phyloP scores from a whole-genome alignment of 2,888 invertebrate species.

The Ochropleura plecta region DNA sequence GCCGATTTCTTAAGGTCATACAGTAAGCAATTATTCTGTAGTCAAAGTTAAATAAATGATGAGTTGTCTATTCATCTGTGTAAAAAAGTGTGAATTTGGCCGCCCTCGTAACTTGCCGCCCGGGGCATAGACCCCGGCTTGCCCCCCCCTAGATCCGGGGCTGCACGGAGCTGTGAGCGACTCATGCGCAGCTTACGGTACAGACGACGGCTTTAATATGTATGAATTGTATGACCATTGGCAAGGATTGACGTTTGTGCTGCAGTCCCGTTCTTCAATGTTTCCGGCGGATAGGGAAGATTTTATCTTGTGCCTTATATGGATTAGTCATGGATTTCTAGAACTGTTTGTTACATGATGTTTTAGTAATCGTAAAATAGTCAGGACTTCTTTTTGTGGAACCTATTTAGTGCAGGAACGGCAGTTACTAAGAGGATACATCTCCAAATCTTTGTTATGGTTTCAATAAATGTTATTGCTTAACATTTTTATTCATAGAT shows the following conservation, averaged over 20 bases:
- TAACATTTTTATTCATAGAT: background rate
- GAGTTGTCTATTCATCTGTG: too few relatives aligned
- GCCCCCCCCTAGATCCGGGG: too few relatives aligned
- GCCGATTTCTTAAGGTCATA: too few relatives aligned
- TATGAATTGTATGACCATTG: slow-evolving; percentile 53
- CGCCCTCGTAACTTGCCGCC: too few relatives aligned
- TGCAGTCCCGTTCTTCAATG: slow-evolving; percentile 35
- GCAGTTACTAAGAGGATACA: too few relatives aligned
- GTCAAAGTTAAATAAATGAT: too few relatives aligned
- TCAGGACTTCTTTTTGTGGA: too few relatives aligned
- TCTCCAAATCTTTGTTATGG: too few relatives aligned
- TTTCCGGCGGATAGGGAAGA: slow-evolving; percentile 43
- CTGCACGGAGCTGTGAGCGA: slow-evolving; percentile 49
- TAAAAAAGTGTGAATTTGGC: too few relatives aligned
- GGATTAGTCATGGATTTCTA: background rate
- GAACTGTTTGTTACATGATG: background rate
- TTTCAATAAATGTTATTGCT: background rate
- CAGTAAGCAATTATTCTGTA: too few relatives aligned
- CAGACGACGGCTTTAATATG: slow-evolving; percentile 46
- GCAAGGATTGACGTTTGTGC: background rate
- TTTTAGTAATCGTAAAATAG: background rate
- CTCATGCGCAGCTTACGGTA: slow-evolving; percentile 63
- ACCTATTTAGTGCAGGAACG: too few relatives aligned
- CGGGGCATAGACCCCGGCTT: too few relatives aligned
- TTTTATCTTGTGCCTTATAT: background rate